Conservation (phyloP, 2,888 invertebrate species). For the Acronicta psi region DNA sequence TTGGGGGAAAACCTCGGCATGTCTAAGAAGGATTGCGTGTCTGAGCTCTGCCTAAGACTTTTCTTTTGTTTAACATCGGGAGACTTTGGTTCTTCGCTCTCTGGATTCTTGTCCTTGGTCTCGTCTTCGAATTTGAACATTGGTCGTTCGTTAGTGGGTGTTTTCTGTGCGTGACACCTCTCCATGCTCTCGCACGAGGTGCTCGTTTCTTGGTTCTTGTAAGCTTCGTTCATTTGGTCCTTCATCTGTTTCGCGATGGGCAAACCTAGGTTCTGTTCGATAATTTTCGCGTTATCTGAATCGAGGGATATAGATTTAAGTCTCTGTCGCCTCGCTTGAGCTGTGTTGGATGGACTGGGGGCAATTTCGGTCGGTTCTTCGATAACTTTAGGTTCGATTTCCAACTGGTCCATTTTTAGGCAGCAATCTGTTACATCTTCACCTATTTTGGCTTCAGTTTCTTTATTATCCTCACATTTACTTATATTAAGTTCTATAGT, state of each 20-base stretch:
- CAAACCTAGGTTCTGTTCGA: constrained; percentile 88
- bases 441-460: constrained; percentile 39
- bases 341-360: constrained; percentile 71
- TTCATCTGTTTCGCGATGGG: constrained; percentile 88
- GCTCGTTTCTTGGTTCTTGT: constrained; percentile 80
- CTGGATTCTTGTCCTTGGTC: constrained; percentile 68
- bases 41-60: constrained; percentile 79
- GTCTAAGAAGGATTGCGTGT: constrained; percentile 84
- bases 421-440: constrained; percentile 83
- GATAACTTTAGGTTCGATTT: constrained; percentile 69
- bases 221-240: constrained; percentile 86
- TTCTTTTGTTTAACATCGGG: constrained; percentile 79
- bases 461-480: constrained; percentile 74
- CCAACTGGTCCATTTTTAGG: constrained; percentile 75
- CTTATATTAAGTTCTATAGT: constrained; percentile 76
- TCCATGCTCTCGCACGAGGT: constrained; percentile 83
- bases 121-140: constrained; percentile 83
- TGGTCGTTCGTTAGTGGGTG: constrained; percentile 74
- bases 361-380: constrained; percentile 70
- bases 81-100: constrained; percentile 72
- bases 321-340: constrained; percentile 83
- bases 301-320: constrained; percentile 89
- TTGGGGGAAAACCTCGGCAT: constrained; percentile 88
- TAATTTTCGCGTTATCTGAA: constrained; percentile 88
- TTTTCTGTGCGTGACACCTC: constrained; percentile 65